phyloP scores from a whole-genome alignment of 1,140 invertebrate genomes.

The Neotoxoptera formosana region DNA sequence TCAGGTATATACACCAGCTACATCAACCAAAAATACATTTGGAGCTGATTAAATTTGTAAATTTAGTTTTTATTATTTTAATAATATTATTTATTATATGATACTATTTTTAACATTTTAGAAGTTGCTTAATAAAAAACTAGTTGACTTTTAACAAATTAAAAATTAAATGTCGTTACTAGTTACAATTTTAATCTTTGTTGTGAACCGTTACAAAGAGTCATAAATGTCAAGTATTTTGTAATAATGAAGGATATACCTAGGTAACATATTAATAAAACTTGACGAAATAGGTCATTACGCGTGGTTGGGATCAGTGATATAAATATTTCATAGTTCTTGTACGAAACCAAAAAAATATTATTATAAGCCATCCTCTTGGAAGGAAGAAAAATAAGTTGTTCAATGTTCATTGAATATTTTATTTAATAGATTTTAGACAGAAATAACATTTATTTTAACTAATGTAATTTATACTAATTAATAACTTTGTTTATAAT shows the following conservation, averaged over 20 bases:
- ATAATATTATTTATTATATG: too few relatives aligned
- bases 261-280: neutral
- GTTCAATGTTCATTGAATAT: neutral
- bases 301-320: neutral
- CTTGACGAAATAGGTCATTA: constrained; percentile 1
- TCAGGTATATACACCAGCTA: too few relatives aligned
- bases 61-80: too few relatives aligned
- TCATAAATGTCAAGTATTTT: neutral
- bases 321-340: neutral
- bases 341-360: neutral
- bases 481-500: too few relatives aligned
- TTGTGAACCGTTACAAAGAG: neutral
- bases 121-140: neutral
- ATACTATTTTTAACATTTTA: too few relatives aligned
- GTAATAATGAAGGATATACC: neutral
- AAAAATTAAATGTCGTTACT: neutral
- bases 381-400: neutral
- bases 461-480: too few relatives aligned
- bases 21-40: too few relatives aligned
- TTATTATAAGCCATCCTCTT: neutral
- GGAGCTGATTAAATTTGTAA: too few relatives aligned
- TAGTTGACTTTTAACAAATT: neutral
- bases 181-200: neutral
- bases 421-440: neutral
- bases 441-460: neutral